Conservation (phyloP, 2,797 vertebrate genomes). For the Peromyscus eremicus region DNA sequence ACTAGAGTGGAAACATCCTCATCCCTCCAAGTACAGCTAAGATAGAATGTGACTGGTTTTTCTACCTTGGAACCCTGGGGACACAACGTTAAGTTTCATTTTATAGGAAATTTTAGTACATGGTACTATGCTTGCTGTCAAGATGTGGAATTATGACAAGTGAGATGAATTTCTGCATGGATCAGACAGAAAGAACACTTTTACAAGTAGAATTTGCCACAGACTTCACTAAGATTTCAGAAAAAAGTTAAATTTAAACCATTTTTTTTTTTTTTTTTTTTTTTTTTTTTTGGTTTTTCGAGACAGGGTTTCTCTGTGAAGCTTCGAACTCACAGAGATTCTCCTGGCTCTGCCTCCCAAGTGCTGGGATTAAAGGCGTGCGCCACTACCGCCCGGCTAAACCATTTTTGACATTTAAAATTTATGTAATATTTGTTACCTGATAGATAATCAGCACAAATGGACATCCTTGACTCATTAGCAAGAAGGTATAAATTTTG, state of each 20-base stretch:
- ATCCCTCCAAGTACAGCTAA: not conserved
- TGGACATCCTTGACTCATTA: constrained; percentile 12
- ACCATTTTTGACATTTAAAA: not conserved
- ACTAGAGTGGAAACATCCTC: not conserved
- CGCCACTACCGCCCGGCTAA: too few species aligned
- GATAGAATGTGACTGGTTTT: not conserved
- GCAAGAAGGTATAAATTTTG: not conserved
- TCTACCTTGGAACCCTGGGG: not conserved
- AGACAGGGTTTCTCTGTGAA: too few species aligned
- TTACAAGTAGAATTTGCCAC: not conserved
- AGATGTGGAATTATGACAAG: not conserved
- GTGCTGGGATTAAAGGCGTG: too few species aligned
- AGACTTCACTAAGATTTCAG: not conserved
- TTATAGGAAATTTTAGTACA: not conserved
- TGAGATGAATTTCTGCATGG: not conserved
- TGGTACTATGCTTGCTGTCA: not conserved
- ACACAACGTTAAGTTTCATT: constrained; percentile 24
- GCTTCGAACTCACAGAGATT: too few species aligned
- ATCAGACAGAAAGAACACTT: not conserved
- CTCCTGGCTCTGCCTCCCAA: too few species aligned
- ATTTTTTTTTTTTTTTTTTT: too few species aligned
- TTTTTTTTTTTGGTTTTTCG: too few species aligned
- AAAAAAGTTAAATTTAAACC: not conserved
- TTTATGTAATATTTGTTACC: not conserved
- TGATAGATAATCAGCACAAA: not conserved